Evolutionary conservation across 2,888 invertebrate genomes (phyloP).

Genomic region (Melikaiella ostensackeni): DNA sequence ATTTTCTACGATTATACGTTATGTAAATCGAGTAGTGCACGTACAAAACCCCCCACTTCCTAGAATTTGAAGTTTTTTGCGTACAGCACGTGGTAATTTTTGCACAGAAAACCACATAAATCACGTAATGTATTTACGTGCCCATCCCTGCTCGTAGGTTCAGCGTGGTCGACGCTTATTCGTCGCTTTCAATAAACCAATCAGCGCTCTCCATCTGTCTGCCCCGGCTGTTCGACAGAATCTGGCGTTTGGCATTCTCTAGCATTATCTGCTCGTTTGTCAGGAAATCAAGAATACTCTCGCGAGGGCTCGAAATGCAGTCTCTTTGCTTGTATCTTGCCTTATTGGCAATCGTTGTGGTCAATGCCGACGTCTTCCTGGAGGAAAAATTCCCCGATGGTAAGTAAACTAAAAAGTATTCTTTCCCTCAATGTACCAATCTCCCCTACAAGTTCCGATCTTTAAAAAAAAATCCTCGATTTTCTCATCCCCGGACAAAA

Average conservation of each 20-base stretch:
- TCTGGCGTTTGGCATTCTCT: slow-evolving; percentile 41
- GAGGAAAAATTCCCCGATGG: slow-evolving; percentile 90
- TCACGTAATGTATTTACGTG: no score
- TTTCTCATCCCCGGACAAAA: neutral
- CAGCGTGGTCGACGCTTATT: slow-evolving; percentile 84
- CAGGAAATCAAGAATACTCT: slow-evolving; percentile 64
- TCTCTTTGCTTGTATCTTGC: slow-evolving; percentile 80
- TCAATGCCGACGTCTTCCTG: slow-evolving; percentile 85
- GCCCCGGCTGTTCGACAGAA: slow-evolving; percentile 64
- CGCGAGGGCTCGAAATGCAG: slow-evolving; percentile 77
- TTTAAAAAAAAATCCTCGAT: neutral
- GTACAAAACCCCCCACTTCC: no score
- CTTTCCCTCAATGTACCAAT: neutral
- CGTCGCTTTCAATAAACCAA: slow-evolving; percentile 80
- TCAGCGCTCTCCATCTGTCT: slow-evolving; percentile 84
- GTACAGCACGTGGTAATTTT: no score
- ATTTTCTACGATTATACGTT: no score
- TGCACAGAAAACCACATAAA: no score
- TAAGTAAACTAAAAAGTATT: slow-evolving; percentile 78
- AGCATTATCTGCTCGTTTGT: slow-evolving; percentile 73
- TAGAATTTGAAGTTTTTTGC: no score
- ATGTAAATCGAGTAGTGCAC: no score
- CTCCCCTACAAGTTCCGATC: neutral
- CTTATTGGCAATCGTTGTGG: slow-evolving; percentile 81
- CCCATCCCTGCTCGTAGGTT: slow-evolving; percentile 64